These are phyloP conservation scores for Sebastes iracundus DNA, from an alignment of 2,797 vertebrate genomes.

Conservation along the genomic window DNA sequence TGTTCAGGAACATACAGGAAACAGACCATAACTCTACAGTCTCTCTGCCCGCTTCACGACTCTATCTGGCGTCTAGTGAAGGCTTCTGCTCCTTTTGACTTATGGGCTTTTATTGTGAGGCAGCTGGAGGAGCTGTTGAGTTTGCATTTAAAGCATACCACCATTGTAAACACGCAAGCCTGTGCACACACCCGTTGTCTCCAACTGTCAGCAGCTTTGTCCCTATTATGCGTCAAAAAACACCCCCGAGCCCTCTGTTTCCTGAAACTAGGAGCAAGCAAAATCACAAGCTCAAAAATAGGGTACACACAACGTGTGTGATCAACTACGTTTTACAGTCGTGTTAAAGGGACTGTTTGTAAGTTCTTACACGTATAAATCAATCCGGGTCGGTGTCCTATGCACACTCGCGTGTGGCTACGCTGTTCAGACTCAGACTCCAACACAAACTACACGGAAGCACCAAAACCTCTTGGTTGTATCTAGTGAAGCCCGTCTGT, in stretches of 20 bases:
- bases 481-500: too few species aligned
- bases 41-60: not conserved
- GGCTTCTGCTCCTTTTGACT: not conserved
- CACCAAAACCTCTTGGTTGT: too few species aligned
- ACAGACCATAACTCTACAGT: not conserved
- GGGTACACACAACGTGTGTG: not conserved
- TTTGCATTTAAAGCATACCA: not conserved
- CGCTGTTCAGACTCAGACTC: too few species aligned
- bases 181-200: slow-evolving; percentile 20
- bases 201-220: slow-evolving; percentile 1
- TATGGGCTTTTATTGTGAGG: slow-evolving; percentile 14
- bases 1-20: not conserved
- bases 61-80: not conserved
- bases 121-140: slow-evolving; percentile 33
- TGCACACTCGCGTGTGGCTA: too few species aligned
- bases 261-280: not conserved
- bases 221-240: not conserved
- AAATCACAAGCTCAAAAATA: not conserved
- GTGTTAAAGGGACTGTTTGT: not conserved
- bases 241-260: not conserved
- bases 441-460: too few species aligned
- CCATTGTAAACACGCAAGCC: not conserved
- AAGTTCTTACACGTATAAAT: too few species aligned
- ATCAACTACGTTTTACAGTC: not conserved
- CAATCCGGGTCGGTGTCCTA: too few species aligned